Evolutionary conservation across 2,888 invertebrate species (phyloP).

Genomic region (Epinotia demarniana): DNA sequence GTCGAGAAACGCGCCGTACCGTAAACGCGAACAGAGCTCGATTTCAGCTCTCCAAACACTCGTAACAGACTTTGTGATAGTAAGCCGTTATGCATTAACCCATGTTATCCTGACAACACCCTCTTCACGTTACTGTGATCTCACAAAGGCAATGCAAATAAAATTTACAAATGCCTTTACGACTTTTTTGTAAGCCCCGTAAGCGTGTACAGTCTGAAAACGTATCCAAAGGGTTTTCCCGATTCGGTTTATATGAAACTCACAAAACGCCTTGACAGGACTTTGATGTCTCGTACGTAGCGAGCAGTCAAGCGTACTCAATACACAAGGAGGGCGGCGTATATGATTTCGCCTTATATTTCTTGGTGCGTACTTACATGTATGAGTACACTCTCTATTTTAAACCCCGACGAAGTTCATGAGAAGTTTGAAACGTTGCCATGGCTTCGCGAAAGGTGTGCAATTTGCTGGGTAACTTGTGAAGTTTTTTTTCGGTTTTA

Average conservation of each 20-base stretch:
- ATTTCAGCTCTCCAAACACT: conserved; percentile 34
- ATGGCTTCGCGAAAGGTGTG: background rate
- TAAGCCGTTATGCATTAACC: conserved; percentile 69
- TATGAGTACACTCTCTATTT: background rate
- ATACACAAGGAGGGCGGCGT: background rate
- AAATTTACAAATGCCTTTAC: conserved; percentile 59
- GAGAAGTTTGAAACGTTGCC: background rate
- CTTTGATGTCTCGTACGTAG: conserved; percentile 30
- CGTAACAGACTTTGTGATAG: conserved; percentile 52
- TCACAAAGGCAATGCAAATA: conserved; percentile 67
- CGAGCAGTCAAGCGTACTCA: conserved; percentile 25
- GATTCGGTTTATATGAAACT: conserved; percentile 32
- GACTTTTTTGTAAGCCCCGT: conserved; percentile 54
- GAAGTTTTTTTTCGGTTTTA: background rate
- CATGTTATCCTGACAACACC: conserved; percentile 77
- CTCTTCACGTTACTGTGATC: conserved; percentile 69
- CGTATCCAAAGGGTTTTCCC: conserved; percentile 46
- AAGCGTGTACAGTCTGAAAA: conserved; percentile 53
- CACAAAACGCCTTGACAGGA: conserved; percentile 6
- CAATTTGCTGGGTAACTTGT: background rate
- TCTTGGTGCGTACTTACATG: background rate
- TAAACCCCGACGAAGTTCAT: no score
- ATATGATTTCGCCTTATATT: background rate
- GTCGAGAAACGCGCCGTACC: background rate
- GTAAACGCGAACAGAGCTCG: conserved; percentile 24